Evolutionary conservation across 2,888 invertebrate species (phyloP).

Genomic region (Hypercompe scribonia): DNA sequence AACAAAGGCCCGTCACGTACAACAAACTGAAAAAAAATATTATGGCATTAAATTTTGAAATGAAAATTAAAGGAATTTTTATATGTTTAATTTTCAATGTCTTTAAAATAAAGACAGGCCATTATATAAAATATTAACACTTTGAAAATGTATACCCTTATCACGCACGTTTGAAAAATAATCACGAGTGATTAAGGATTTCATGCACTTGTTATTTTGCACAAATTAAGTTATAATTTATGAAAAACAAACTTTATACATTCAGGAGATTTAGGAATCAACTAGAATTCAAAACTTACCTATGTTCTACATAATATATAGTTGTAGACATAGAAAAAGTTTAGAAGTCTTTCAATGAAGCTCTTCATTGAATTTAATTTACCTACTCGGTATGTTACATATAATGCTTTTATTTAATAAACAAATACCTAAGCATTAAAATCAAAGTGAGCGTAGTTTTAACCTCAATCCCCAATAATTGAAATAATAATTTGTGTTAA

Average conservation of each 20-base stretch:
- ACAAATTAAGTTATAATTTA: too few species aligned
- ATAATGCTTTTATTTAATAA: not conserved
- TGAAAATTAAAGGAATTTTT: too few species aligned
- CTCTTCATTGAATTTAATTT: too few species aligned
- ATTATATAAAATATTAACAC: not conserved
- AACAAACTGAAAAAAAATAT: too few species aligned
- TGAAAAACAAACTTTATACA: too few species aligned
- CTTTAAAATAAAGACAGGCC: not conserved
- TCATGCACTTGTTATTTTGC: slow-evolving; percentile 34
- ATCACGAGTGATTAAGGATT: slow-evolving; percentile 23
- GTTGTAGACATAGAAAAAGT: too few species aligned
- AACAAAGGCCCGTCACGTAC: not conserved
- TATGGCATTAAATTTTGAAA: too few species aligned
- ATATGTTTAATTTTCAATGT: not conserved
- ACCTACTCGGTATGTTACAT: not conserved
- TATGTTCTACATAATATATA: not conserved
- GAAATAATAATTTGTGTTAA: not conserved
- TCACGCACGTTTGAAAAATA: slow-evolving; percentile 15
- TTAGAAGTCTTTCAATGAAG: too few species aligned
- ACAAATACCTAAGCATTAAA: too few species aligned
- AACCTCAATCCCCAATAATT: not conserved
- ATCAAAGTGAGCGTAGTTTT: not conserved
- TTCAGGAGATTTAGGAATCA: too few species aligned
- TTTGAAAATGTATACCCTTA: slow-evolving; percentile 5
- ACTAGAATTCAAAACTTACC: too few species aligned